A percentile compares a stretch with the other conserved stretches of the same genome.
Conservation (phyloP, 2,888 invertebrate species). For the Leucophora obtusa region DNA sequence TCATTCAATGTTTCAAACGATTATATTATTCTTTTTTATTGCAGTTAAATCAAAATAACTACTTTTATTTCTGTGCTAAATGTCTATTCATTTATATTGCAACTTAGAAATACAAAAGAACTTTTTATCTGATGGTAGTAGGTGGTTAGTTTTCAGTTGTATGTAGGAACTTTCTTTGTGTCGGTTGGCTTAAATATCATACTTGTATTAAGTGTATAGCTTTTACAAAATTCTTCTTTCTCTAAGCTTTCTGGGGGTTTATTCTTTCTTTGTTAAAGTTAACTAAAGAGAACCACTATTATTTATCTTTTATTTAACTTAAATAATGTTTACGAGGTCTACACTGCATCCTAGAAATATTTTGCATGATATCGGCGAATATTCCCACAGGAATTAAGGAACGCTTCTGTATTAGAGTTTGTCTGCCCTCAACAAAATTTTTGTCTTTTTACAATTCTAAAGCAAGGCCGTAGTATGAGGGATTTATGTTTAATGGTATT, state of each 20-base stretch:
- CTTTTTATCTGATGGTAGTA: conserved; percentile 15
- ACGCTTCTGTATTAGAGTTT: too few relatives aligned
- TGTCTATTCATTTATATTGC: conserved; percentile 26
- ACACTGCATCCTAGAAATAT: background rate
- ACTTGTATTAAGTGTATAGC: background rate
- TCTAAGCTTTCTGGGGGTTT: conserved; percentile 6
- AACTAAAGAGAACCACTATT: conserved; percentile 16
- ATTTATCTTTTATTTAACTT: conserved; percentile 25
- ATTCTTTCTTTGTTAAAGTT: conserved; percentile 16
- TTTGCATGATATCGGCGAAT: too few relatives aligned
- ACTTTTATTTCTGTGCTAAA: conserved; percentile 18
- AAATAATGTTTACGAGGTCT: conserved; percentile 3
- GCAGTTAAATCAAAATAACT: conserved; percentile 39
- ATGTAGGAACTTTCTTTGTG: conserved; percentile 7
- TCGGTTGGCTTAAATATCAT: conserved; percentile 26
- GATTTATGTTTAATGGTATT: too few relatives aligned
- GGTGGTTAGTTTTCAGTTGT: conserved; percentile 24
- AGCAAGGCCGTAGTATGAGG: too few relatives aligned
- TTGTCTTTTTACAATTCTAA: too few relatives aligned
- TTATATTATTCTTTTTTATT: conserved; percentile 24
- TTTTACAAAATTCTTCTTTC: background rate
- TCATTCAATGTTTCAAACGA: conserved; percentile 24
- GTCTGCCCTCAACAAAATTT: too few relatives aligned
- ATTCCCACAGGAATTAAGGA: too few relatives aligned
- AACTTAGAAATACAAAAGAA: conserved; percentile 6